Percentiles rank a stretch among this genome's conserved stretches.
phyloP scores from a whole-genome alignment of 2,797 vertebrate genomes.

The Protosalanx chinensis region DNA sequence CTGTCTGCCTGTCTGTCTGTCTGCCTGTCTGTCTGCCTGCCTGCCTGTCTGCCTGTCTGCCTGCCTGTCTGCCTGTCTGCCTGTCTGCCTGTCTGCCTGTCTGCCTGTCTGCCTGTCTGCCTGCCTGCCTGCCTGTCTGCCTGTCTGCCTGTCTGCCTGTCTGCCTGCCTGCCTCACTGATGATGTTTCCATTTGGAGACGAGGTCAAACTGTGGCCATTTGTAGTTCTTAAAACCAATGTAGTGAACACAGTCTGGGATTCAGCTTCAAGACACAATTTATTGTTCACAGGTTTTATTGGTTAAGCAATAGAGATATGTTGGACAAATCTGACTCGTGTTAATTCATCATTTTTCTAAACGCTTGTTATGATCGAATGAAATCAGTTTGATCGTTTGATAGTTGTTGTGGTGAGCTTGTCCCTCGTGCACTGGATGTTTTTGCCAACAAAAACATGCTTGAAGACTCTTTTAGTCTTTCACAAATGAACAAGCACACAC shows the following conservation, averaged over 20 bases:
- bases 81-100: too few species aligned
- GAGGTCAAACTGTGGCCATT: background rate
- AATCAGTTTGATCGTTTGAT: too few species aligned
- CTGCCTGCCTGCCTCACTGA: slow-evolving; percentile 20
- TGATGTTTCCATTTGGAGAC: slow-evolving; percentile 31
- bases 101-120: too few species aligned
- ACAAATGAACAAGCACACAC: background rate
- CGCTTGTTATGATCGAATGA: too few species aligned
- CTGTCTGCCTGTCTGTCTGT: too few species aligned
- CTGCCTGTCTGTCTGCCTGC: slow-evolving; percentile 10
- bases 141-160: slow-evolving; percentile 20
- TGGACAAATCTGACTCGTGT: too few species aligned
- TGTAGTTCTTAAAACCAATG: slow-evolving; percentile 7
- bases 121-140: too few species aligned
- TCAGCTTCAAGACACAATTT: too few species aligned
- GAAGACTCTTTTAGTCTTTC: background rate
- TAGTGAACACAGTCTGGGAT: background rate
- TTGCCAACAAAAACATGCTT: background rate
- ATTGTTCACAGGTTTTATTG: background rate
- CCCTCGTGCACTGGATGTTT: background rate
- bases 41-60: slow-evolving; percentile 18
- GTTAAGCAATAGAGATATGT: too few species aligned
- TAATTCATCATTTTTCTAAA: too few species aligned
- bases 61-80: background rate
- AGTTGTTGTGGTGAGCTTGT: background rate